Base-by-base conservation (phyloP, 2,888 invertebrate species). In the Pasiphila rectangulata region DNA sequence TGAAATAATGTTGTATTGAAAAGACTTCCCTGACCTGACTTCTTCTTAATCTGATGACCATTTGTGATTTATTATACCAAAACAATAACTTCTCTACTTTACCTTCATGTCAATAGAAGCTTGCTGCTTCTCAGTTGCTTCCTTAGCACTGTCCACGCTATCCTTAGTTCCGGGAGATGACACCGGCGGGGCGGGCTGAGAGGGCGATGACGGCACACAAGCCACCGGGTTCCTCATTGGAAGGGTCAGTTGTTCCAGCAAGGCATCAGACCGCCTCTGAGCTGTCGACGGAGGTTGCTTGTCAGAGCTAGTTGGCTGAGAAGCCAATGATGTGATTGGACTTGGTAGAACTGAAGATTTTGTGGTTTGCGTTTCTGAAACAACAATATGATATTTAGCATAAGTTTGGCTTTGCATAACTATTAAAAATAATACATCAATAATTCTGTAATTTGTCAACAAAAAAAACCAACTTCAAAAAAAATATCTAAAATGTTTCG, bases 71-170 rank as follows among this genome's bases (percentile, higher is more conserved):
- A n/a, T n/a, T n/a, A n/a, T 7, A 3, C 13, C 6, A 27, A 5
- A 10, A 3, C 6, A 27, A 6, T 7, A 9, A n/a, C 7, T n/a
- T 25, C 13, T 17, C 2, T 9, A 24, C 51, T 12, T n/a, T 56
- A 86, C 88, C 82, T 86, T 87, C 75, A 87, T 78, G 64, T 89
- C 89, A 57, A 79, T 53, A 51, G 74, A 53, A 37, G 78, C 52
- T 59, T 81, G 83, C 66, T 79, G 83, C 5, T 77, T 56, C 52
- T 66, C 64, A 61, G 65, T 76, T 36, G 67, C 75, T 53, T 86
- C 84, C 49, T 86, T 84, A 20, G 69, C 53, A 34, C 65, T 74
- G 35, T 86, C 85, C 62, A 78, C 61, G 51, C 74, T 79, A 46
- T 87, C 87, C 60, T 86, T 86, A 56, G 79, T 79, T 30, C 75